Evolutionary conservation across 2,888 invertebrate species (phyloP).

Genomic region (Cheilosia pagana): DNA sequence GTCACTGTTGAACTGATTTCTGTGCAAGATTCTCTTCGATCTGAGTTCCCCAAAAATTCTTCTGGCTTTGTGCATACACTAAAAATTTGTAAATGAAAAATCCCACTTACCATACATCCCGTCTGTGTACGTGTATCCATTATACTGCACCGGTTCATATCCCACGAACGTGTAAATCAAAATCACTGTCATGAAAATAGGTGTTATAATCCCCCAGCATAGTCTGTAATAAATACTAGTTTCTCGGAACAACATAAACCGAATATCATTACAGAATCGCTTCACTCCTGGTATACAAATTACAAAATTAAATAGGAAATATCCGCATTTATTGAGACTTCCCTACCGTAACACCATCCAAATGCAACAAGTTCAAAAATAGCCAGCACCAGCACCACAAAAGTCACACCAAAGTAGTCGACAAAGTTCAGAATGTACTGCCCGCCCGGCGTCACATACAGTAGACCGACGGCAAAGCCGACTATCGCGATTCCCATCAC

Average conservation of each 20-base stretch:
- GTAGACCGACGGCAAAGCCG: slow-evolving; percentile 85
- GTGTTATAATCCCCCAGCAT: slow-evolving; percentile 91
- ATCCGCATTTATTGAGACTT: no score
- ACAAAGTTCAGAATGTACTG: slow-evolving; percentile 89
- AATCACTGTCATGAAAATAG: slow-evolving; percentile 87
- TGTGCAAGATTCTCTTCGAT: no score
- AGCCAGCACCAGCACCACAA: slow-evolving; percentile 88
- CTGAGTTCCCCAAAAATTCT: no score
- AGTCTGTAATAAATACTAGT: slow-evolving; percentile 89
- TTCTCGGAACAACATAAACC: slow-evolving; percentile 90
- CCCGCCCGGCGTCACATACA: slow-evolving; percentile 89
- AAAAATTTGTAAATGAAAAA: not conserved
- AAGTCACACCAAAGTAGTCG: slow-evolving; percentile 90
- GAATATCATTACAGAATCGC: slow-evolving; percentile 88
- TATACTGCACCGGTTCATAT: slow-evolving; percentile 86
- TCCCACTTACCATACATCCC: slow-evolving; percentile 85
- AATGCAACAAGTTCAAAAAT: slow-evolving; percentile 88
- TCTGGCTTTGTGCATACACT: no score
- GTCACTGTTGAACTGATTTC: no score
- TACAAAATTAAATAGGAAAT: not conserved
- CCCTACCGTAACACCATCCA: slow-evolving; percentile 89
- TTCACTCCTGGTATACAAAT: slow-evolving; percentile 84
- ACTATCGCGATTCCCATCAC: slow-evolving; percentile 83
- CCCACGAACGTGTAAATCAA: slow-evolving; percentile 88
- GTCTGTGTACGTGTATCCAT: slow-evolving; percentile 85